Conservation (phyloP, 2,113 vertebrate genomes). For the Pseudorhombus dupliciocellatus region DNA sequence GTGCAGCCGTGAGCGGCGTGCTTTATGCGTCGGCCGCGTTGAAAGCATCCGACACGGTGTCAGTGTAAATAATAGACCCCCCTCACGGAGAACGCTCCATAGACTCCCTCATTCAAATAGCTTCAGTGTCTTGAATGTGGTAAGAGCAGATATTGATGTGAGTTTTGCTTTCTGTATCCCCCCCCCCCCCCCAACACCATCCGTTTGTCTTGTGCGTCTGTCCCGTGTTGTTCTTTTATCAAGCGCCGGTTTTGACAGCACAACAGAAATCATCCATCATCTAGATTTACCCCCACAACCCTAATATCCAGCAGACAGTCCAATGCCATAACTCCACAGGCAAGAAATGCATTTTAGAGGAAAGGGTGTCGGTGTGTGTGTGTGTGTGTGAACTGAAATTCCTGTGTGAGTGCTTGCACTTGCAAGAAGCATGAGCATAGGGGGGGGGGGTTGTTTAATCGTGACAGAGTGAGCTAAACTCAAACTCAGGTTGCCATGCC, state of each 20-base stretch:
- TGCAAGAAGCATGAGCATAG: constrained; percentile 36
- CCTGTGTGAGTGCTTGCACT: constrained; percentile 15
- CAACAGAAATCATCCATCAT: constrained; percentile 73
- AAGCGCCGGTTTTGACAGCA: constrained; percentile 63
- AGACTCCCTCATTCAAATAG: constrained; percentile 22
- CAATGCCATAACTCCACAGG: constrained; percentile 70
- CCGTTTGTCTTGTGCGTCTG: constrained; percentile 49
- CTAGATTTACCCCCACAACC: constrained; percentile 70
- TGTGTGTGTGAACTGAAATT: constrained; percentile 26
- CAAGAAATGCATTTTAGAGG: constrained; percentile 64
- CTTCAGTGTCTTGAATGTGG: constrained; percentile 11
- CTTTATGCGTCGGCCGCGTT: constrained; percentile 26
- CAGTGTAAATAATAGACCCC: constrained; percentile 27
- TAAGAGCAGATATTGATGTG: constrained; percentile 48
- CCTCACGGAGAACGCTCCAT: not conserved
- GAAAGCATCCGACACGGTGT: constrained; percentile 24
- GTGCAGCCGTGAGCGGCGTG: constrained; percentile 25
- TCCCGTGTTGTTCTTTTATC: constrained; percentile 68
- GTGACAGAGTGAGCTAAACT: constrained; percentile 69
- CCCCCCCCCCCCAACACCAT: not conserved
- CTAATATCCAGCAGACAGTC: constrained; percentile 72
- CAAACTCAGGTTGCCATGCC: constrained; percentile 68
- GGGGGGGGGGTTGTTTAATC: constrained; percentile 44
- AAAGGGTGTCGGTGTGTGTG: constrained; percentile 23
- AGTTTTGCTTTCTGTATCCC: constrained; percentile 36